Percentiles rank a stretch among this genome's conserved stretches.
phyloP scores from a whole-genome alignment of 2,113 vertebrate species.

The Serilophus lunatus region DNA sequence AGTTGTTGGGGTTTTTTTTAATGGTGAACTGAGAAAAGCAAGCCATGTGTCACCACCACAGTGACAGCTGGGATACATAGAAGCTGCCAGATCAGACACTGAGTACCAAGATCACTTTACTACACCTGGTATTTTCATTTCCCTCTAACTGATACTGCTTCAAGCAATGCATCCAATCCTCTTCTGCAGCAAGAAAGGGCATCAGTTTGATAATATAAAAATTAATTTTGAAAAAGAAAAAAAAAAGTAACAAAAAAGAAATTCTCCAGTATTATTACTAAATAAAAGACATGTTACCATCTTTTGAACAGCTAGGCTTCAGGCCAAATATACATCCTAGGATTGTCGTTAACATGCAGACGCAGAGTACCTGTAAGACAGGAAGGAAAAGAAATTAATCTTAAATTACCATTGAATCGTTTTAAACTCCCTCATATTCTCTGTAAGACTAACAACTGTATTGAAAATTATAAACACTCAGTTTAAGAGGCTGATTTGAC shows the following conservation, averaged over 20 bases:
- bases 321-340: slow-evolving; percentile 82
- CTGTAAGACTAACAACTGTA: neutral
- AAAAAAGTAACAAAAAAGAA: neutral
- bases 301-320: slow-evolving; percentile 82
- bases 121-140: neutral
- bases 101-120: neutral
- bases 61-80: neutral
- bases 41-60: slow-evolving; percentile 21
- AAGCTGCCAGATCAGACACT: slow-evolving; percentile 18
- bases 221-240: neutral
- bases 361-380: slow-evolving; percentile 74
- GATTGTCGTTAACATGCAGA: slow-evolving; percentile 77
- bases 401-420: neutral
- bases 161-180: neutral
- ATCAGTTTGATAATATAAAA: neutral
- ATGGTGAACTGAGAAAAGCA: neutral
- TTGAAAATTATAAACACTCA: neutral
- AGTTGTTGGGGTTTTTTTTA: neutral
- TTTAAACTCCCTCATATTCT: neutral
- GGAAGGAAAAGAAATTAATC: neutral
- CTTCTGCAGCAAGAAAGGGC: neutral
- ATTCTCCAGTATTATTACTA: neutral
- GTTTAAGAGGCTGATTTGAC: neutral
- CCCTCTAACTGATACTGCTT: neutral
- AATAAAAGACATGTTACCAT: slow-evolving; percentile 67